Conservation (phyloP, 2,113 vertebrate genomes). For the Seriola aureovittata region DNA sequence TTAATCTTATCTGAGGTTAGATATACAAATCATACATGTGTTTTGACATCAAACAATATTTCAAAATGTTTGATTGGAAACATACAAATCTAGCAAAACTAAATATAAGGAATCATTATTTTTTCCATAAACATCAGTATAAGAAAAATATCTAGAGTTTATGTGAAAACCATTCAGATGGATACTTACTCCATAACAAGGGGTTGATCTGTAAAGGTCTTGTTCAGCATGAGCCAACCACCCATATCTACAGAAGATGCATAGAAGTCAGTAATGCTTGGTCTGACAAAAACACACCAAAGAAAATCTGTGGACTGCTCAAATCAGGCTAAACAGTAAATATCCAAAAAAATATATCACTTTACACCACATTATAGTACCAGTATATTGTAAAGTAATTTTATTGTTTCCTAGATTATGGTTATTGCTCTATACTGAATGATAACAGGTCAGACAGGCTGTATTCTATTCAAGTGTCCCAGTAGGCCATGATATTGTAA, state of each 20-base stretch:
- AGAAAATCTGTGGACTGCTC: background rate
- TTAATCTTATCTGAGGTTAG: background rate
- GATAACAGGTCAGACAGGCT: background rate
- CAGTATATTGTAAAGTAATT: background rate
- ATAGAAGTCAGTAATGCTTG: background rate
- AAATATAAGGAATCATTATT: background rate
- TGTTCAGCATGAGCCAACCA: slow-evolving; percentile 85
- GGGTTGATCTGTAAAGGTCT: slow-evolving; percentile 92
- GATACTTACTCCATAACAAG: slow-evolving; percentile 97
- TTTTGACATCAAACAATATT: too few species aligned
- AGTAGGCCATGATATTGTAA: background rate
- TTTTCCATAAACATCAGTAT: background rate
- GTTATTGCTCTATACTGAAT: background rate
- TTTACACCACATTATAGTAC: background rate
- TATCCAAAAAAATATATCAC: background rate
- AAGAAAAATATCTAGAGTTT: background rate
- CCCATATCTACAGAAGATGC: slow-evolving; percentile 83
- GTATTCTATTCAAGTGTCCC: background rate
- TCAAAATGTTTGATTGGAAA: background rate
- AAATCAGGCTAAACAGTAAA: background rate
- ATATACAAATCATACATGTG: background rate
- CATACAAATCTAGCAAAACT: background rate
- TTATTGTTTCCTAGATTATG: too few species aligned
- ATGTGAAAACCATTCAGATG: background rate
- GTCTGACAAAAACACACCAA: background rate